phyloP scores from a whole-genome alignment of 2,888 invertebrate species.

The Timandra comae region DNA sequence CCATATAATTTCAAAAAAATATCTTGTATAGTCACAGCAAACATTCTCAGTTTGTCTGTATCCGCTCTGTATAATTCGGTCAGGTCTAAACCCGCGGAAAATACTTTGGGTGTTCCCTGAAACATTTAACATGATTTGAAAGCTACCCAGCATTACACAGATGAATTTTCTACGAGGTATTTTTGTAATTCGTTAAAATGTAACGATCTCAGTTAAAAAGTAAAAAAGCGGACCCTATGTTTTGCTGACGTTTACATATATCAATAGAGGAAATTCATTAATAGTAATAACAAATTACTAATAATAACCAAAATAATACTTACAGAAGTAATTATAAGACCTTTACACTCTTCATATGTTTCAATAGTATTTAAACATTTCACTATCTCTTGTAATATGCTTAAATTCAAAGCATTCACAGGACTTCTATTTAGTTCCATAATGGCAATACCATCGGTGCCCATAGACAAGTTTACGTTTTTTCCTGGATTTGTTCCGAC shows the following conservation, averaged over 20 bases:
- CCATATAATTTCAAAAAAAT: constrained; percentile 82
- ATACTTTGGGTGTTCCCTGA: constrained; percentile 77
- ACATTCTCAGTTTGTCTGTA: constrained; percentile 70
- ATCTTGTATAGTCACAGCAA: constrained; percentile 82
- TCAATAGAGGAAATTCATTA: no score
- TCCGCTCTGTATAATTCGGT: constrained; percentile 85
- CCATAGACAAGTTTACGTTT: constrained; percentile 18
- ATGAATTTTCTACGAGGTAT: background rate
- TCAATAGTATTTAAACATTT: constrained; percentile 75
- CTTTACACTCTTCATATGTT: constrained; percentile 77
- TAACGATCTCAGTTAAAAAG: no score
- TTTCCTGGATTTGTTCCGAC: background rate
- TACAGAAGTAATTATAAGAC: constrained; percentile 86
- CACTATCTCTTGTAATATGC: constrained; percentile 77
- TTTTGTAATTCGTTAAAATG: no score
- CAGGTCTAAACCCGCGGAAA: constrained; percentile 87
- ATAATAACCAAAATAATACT: constrained; percentile 24
- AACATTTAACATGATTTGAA: constrained; percentile 6
- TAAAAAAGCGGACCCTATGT: background rate
- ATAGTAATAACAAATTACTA: background rate
- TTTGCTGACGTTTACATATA: background rate
- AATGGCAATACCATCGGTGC: constrained; percentile 80
- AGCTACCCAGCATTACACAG: background rate
- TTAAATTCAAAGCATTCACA: constrained; percentile 83
- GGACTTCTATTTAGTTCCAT: constrained; percentile 82